phyloP scores from a whole-genome alignment of 2,888 invertebrate genomes.

The Busseola fusca region DNA sequence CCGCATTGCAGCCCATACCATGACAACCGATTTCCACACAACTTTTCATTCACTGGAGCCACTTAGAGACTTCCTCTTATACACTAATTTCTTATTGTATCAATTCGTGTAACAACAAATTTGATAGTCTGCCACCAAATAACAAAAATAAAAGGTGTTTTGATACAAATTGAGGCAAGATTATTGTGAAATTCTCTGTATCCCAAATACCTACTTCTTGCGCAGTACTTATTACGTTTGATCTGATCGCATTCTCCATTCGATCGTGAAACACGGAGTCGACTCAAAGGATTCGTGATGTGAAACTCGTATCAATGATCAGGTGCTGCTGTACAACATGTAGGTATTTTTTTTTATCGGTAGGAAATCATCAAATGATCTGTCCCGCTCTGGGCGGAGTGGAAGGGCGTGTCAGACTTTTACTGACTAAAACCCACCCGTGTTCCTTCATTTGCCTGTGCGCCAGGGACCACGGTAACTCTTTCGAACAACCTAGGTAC shows the following conservation, averaged over 20 bases:
- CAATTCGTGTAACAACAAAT: background rate
- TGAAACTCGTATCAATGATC: slow-evolving; percentile 4
- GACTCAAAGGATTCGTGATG: slow-evolving; percentile 16
- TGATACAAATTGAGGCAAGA: background rate
- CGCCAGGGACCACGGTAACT: no score
- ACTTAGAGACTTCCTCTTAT: background rate
- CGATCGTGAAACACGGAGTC: background rate
- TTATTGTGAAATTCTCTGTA: slow-evolving; percentile 1
- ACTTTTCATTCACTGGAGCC: no score
- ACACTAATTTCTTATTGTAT: background rate
- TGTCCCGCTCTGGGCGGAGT: no score
- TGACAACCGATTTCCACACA: background rate
- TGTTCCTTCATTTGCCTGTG: no score
- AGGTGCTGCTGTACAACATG: background rate
- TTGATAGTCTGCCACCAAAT: background rate
- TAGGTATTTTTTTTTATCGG: no score
- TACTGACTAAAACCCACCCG: no score
- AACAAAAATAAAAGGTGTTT: background rate
- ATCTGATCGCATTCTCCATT: slow-evolving; percentile 5
- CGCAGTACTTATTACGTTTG: slow-evolving; percentile 2
- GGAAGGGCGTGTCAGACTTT: no score
- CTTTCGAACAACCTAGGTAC: no score
- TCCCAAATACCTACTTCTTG: background rate
- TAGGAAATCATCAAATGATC: no score
- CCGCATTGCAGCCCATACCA: background rate